Conservation (phyloP, 2,797 vertebrate genomes). For the Alcedo quadribrachys region DNA sequence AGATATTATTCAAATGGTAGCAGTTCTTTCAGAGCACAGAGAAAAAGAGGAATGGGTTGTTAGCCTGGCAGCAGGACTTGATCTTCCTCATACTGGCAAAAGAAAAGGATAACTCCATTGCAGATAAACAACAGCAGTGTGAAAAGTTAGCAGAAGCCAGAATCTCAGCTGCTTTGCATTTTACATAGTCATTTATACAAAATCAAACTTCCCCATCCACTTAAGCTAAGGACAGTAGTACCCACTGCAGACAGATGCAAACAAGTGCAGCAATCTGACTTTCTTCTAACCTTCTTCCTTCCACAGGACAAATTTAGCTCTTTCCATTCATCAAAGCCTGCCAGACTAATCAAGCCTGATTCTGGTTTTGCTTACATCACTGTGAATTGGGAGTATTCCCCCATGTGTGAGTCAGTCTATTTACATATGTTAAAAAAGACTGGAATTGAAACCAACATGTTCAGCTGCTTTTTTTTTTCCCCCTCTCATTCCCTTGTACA, state of each 20-base stretch:
- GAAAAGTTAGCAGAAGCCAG: background rate
- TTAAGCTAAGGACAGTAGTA: background rate
- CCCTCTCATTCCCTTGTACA: background rate
- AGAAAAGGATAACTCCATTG: background rate
- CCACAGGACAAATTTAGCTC: slow-evolving; percentile 29
- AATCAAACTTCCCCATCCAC: background rate
- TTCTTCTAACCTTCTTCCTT: slow-evolving; percentile 57
- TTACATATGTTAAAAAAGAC: slow-evolving; percentile 21
- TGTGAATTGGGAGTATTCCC: slow-evolving; percentile 31
- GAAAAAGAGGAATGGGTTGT: background rate
- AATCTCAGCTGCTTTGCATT: slow-evolving; percentile 3
- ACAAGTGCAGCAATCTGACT: background rate
- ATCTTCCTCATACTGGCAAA: background rate
- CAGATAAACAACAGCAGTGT: background rate
- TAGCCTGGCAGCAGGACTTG: background rate
- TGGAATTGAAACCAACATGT: background rate
- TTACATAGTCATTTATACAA: background rate
- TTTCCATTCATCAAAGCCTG: slow-evolving; percentile 57
- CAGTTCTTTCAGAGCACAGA: background rate
- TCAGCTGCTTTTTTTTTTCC: background rate
- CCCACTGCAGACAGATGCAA: background rate
- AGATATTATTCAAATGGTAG: slow-evolving; percentile 14
- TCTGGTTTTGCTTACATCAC: slow-evolving; percentile 50
- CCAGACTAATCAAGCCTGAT: slow-evolving; percentile 59
- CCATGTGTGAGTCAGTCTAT: background rate